These are phyloP conservation scores for Aporrectodea caliginosa DNA, from an alignment of 1,140 invertebrate species.

Conservation along the genomic window DNA sequence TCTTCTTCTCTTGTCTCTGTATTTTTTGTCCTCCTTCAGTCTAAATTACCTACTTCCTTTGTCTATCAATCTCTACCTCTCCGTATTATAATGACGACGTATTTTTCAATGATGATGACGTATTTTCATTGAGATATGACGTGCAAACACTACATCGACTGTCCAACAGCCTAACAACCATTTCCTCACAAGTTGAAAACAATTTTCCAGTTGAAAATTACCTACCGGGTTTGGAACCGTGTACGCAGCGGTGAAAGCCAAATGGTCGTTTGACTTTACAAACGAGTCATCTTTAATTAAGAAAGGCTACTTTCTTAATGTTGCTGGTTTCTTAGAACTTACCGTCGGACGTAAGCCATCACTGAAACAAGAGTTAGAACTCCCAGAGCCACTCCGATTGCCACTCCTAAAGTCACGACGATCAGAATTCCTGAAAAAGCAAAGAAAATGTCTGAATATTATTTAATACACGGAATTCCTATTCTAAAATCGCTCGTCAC, in stretches of 20 bases:
- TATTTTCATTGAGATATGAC: too few relatives aligned
- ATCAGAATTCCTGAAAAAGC: conserved; percentile 26
- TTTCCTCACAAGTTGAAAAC: background rate
- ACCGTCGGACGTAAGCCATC: conserved; percentile 26
- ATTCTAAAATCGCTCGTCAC: too few relatives aligned
- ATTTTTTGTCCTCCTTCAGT: too few relatives aligned
- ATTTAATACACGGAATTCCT: background rate
- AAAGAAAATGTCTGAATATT: background rate
- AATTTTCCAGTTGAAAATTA: background rate
- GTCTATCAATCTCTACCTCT: too few relatives aligned
- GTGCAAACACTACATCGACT: background rate
- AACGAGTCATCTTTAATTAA: background rate
- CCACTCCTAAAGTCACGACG: conserved; percentile 27
- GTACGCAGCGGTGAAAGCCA: background rate
- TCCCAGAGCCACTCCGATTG: conserved; percentile 25
- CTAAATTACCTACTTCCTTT: too few relatives aligned
- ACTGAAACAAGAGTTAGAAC: conserved; percentile 20
- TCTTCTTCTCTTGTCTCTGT: too few relatives aligned
- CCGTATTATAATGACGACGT: too few relatives aligned
- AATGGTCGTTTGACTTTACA: too few relatives aligned
- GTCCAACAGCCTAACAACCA: background rate
- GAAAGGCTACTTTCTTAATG: background rate
- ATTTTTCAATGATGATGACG: too few relatives aligned
- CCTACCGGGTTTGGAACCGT: background rate
- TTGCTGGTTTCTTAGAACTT: background rate